A percentile compares a stretch with the other conserved stretches of the same genome.
These are phyloP conservation scores for Dipodomys spectabilis DNA, from an alignment of 2,113 vertebrate genomes.

Conservation along the genomic window DNA sequence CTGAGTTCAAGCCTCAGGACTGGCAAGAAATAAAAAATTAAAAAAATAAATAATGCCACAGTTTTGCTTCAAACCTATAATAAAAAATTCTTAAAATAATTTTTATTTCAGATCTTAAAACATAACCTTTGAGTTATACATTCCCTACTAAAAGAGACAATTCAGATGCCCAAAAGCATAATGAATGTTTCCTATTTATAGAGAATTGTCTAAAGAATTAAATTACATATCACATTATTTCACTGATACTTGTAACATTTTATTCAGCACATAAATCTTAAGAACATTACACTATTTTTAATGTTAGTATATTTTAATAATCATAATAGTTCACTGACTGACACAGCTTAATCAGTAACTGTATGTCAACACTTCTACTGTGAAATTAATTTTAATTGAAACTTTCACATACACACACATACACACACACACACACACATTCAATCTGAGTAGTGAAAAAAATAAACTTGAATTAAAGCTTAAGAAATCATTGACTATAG, in stretches of 20 bases:
- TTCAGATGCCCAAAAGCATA: constrained; percentile 52
- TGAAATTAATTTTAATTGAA: constrained; percentile 38
- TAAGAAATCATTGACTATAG: neutral
- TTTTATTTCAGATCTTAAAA: constrained; percentile 59
- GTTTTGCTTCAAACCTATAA: constrained; percentile 26
- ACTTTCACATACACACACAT: constrained; percentile 3
- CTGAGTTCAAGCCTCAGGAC: too few relatives aligned
- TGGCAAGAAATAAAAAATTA: too few relatives aligned
- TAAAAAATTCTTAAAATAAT: constrained; percentile 54
- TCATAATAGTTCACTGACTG: constrained; percentile 4
- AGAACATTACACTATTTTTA: neutral
- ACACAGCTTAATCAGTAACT: neutral
- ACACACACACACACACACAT: neutral
- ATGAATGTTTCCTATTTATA: constrained; percentile 55
- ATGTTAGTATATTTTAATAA: neutral
- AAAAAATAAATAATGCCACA: too few relatives aligned
- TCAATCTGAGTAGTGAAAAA: neutral
- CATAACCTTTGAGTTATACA: constrained; percentile 29
- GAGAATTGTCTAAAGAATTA: constrained; percentile 33
- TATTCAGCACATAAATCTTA: constrained; percentile 2
- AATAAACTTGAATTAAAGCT: constrained; percentile 42
- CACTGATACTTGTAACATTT: neutral
- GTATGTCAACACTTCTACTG: neutral
- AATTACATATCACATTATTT: constrained; percentile 41
- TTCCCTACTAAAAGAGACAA: constrained; percentile 14